Evolutionary conservation across 2,113 vertebrate species (phyloP), one percentile per base, ranked within the genome.

Genomic region (Progne subis): DNA sequence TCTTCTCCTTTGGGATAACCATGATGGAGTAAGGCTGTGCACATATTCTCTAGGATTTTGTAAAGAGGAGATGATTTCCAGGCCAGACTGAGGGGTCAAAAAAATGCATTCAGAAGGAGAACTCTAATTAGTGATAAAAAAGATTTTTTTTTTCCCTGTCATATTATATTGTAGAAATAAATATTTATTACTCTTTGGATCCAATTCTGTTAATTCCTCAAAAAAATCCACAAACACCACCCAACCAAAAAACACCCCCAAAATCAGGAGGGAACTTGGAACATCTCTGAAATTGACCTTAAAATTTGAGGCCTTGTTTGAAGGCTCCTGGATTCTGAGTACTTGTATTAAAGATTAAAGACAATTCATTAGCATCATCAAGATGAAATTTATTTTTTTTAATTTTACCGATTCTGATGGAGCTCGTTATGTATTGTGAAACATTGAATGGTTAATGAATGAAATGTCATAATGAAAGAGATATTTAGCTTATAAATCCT

Each of bases 111-210:
- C 6, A 6, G 14, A n/a, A 8, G 8, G 74, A 64, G 19, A 81
- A 31, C 7, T 49, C 9, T 9, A n/a, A 4, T 31, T 57, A 41
- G n/a, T 26, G 12, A n/a, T 67, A 69, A 56, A 28, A 74, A 81
- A 81, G 1, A 3, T 19, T 67, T 53, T 44, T 29, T 56, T 65
- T 29, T 18, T 8, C 4, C 5, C 15, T 11, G 1, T 12, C 1
- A 1, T 26, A 6, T 47, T 52, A 20, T 32, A 12, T 9, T 44
- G 5, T 8, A 49, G 18, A 72, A 43, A 41, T 65, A 53, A 43
- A 41, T 65, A 53, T 31, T 55, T 68, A 44, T 5, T 80, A 13
- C 25, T 57, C 23, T 71, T 47, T 43, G 14, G 5, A 24, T 79
- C 13, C 8, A 84, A 3, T 44, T 86, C 11, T 34, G 5, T 79